A percentile compares a stretch with the other conserved stretches of the same genome.
Evolutionary conservation across 2,888 invertebrate species (phyloP).

Genomic region (Chalcis sispes): DNA sequence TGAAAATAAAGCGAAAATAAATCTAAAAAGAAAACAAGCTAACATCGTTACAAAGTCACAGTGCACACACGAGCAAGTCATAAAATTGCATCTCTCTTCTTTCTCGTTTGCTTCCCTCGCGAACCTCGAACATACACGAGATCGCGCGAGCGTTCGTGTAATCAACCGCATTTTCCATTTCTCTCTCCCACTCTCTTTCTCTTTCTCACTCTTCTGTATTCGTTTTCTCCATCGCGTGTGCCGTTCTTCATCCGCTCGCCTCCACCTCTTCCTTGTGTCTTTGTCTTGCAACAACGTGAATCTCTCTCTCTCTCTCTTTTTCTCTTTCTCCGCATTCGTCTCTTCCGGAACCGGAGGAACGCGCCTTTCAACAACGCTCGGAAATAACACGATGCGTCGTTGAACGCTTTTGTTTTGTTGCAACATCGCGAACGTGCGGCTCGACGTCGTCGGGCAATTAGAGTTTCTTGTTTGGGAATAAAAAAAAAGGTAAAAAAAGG

Average conservation of each 20-base stretch:
- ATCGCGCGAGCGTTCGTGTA: neutral
- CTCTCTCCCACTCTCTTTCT: neutral
- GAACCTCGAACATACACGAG: neutral
- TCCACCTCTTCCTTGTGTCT: constrained; percentile 13
- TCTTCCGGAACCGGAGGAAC: constrained; percentile 25
- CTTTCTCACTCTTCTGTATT: no score
- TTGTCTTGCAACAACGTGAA: constrained; percentile 20
- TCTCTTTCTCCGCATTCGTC: neutral
- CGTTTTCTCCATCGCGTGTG: neutral
- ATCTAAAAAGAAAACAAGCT: neutral
- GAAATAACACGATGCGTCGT: no score
- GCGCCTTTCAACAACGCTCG: neutral
- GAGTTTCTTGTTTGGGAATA: no score
- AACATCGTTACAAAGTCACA: neutral
- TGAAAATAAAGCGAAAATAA: constrained; percentile 3
- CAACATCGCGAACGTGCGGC: no score
- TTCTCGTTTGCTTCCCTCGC: neutral
- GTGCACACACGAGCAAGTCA: constrained; percentile 3
- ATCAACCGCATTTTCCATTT: constrained; percentile 33
- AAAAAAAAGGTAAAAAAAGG: no score
- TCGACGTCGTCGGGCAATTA: no score
- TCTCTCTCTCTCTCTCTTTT: constrained; percentile 13
- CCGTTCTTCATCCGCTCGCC: constrained; percentile 4
- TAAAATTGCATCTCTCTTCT: constrained; percentile 31
- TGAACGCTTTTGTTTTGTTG: no score